Percentiles rank a stretch among this genome's conserved stretches.
Conservation (phyloP, 2,113 vertebrate species). For the Piprites chloris region DNA sequence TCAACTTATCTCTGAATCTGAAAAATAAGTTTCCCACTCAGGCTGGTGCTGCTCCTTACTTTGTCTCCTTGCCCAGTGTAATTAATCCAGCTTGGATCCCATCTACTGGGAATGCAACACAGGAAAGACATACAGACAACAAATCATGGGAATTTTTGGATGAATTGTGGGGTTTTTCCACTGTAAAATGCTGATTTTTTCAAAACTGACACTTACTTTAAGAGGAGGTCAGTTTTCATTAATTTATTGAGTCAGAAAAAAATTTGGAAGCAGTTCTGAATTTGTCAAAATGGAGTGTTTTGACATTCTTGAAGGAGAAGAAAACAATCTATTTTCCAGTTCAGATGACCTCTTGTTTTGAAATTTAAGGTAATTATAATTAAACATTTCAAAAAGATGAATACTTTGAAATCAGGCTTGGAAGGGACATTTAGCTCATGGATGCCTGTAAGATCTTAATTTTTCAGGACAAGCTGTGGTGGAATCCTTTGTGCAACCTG, state of each 20-base stretch:
- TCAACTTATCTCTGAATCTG: not conserved
- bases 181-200: slow-evolving; percentile 38
- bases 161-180: not conserved
- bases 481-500: not conserved
- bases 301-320: not conserved
- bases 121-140: not conserved
- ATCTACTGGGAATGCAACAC: not conserved
- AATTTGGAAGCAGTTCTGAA: slow-evolving; percentile 6
- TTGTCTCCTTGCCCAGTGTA: not conserved
- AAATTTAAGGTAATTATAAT: slow-evolving; percentile 40
- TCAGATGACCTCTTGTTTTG: slow-evolving; percentile 34
- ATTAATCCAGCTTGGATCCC: slow-evolving; percentile 8
- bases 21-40: not conserved
- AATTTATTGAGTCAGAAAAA: slow-evolving; percentile 23
- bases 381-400: slow-evolving; percentile 16
- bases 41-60: not conserved
- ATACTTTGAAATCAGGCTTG: not conserved
- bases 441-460: not conserved
- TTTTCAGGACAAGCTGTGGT: not conserved
- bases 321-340: slow-evolving; percentile 33
- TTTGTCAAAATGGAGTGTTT: slow-evolving; percentile 47
- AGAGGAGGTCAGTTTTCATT: not conserved
- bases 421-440: not conserved
- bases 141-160: not conserved
- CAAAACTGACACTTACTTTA: slow-evolving; percentile 6